Conservation (phyloP, 2,797 vertebrate genomes). For the Cirrhinus mrigala region DNA sequence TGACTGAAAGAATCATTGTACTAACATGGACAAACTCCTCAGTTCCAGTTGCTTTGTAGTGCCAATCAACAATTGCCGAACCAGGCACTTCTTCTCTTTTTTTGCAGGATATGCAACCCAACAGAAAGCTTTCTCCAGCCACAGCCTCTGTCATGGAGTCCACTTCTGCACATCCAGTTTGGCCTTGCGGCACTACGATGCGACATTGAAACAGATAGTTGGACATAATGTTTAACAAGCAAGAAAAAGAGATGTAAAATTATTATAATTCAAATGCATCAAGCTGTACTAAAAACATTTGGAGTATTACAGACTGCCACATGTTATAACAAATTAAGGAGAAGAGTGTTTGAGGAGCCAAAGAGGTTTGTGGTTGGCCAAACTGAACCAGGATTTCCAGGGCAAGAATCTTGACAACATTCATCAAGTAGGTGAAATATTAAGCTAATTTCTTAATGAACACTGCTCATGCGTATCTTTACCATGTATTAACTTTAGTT, state of each 20-base stretch:
- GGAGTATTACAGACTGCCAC: too few species aligned
- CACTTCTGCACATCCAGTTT: slow-evolving; percentile 87
- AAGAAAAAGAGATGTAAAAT: neutral
- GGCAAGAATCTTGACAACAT: too few species aligned
- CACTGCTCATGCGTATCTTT: too few species aligned
- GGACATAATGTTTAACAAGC: neutral
- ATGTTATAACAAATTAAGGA: too few species aligned
- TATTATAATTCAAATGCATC: neutral
- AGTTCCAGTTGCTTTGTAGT: slow-evolving; percentile 78
- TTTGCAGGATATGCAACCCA: slow-evolving; percentile 93
- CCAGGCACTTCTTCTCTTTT: slow-evolving; percentile 83
- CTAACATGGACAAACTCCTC: slow-evolving; percentile 79
- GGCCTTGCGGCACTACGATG: slow-evolving; percentile 73
- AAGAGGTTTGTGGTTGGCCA: too few species aligned
- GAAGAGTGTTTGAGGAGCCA: too few species aligned
- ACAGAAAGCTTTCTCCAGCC: slow-evolving; percentile 78
- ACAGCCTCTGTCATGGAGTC: slow-evolving; percentile 89
- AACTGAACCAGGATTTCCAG: too few species aligned
- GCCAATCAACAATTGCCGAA: slow-evolving; percentile 82
- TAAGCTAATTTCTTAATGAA: too few species aligned
- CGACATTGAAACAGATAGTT: neutral
- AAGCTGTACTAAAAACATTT: too few species aligned
- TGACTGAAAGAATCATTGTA: neutral
- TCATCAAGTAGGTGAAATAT: too few species aligned
- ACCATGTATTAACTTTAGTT: too few species aligned